Evolutionary conservation across 2,888 invertebrate genomes (phyloP).

Genomic region (Dastarcus helophoroides): DNA sequence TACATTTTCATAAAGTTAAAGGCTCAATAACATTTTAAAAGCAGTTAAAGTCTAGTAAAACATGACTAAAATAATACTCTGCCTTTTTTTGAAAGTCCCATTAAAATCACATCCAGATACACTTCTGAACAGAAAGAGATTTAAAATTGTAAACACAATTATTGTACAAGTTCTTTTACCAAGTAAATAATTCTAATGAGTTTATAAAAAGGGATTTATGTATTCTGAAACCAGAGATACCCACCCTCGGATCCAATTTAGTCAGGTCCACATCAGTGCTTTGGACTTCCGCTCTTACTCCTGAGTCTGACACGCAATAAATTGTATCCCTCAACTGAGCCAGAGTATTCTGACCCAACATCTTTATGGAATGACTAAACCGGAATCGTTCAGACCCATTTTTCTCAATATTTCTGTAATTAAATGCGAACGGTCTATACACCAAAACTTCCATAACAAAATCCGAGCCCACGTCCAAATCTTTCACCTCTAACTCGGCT

Average conservation of each 20-base stretch:
- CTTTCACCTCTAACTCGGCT: constrained; percentile 5
- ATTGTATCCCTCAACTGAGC: constrained; percentile 64
- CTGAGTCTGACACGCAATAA: constrained; percentile 58
- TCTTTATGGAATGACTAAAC: constrained; percentile 46
- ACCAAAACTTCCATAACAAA: constrained; percentile 21
- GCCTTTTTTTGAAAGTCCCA: no score
- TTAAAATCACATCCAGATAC: no score
- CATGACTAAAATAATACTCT: no score
- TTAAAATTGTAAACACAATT: no score
- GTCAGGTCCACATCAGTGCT: constrained; percentile 17
- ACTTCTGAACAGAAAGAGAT: no score
- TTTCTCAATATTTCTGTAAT: constrained; percentile 12
- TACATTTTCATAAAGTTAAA: no score
- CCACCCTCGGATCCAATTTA: no score
- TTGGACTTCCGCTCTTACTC: constrained; percentile 50
- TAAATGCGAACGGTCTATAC: constrained; percentile 20
- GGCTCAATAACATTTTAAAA: no score
- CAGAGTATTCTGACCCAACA: constrained; percentile 57
- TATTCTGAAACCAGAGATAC: no score
- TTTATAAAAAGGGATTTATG: not conserved
- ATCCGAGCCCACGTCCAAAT: constrained; percentile 19
- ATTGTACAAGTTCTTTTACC: no score
- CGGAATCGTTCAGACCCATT: constrained; percentile 28
- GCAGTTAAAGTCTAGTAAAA: no score
- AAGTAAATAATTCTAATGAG: not conserved